Percentiles rank a stretch among this genome's conserved stretches.
These are phyloP conservation scores for Megamerina dolium DNA, from an alignment of 2,888 invertebrate species.

Conservation along the genomic window DNA sequence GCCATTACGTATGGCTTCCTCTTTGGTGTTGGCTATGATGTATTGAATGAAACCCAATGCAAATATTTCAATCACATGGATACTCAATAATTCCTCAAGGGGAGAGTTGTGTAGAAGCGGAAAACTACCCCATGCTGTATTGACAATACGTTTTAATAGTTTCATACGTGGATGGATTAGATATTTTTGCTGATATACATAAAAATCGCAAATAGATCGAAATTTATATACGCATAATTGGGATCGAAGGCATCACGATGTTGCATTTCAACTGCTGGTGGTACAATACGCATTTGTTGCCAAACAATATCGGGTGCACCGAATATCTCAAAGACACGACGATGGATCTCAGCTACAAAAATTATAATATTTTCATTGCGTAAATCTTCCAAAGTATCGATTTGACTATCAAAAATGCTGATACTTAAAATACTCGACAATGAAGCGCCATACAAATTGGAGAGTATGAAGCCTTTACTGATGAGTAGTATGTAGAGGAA, in stretches of 20 bases:
- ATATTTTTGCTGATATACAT: conserved; percentile 9
- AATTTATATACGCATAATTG: background rate
- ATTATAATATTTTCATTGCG: conserved; percentile 3
- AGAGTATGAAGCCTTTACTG: conserved; percentile 7
- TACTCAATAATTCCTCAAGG: conserved; percentile 15
- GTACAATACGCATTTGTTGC: background rate
- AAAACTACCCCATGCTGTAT: conserved; percentile 18
- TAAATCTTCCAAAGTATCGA: conserved; percentile 8
- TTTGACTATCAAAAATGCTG: conserved; percentile 7
- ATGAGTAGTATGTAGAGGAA: conserved; percentile 1
- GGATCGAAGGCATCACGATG: conserved; percentile 1
- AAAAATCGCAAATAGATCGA: background rate
- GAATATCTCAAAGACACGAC: background rate
- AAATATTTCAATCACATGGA: conserved; percentile 2
- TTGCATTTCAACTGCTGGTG: background rate
- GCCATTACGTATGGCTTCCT: conserved; percentile 17
- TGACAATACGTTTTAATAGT: conserved; percentile 7
- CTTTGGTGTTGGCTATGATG: conserved; percentile 1
- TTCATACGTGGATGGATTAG: conserved; percentile 1
- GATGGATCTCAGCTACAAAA: background rate
- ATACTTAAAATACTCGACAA: conserved; percentile 10
- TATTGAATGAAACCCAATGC: conserved; percentile 14
- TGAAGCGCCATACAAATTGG: conserved; percentile 10
- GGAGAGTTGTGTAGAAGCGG: conserved; percentile 23
- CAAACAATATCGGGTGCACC: background rate